Conservation (phyloP, 1,140 invertebrate genomes). For the Cydia strobilella region DNA sequence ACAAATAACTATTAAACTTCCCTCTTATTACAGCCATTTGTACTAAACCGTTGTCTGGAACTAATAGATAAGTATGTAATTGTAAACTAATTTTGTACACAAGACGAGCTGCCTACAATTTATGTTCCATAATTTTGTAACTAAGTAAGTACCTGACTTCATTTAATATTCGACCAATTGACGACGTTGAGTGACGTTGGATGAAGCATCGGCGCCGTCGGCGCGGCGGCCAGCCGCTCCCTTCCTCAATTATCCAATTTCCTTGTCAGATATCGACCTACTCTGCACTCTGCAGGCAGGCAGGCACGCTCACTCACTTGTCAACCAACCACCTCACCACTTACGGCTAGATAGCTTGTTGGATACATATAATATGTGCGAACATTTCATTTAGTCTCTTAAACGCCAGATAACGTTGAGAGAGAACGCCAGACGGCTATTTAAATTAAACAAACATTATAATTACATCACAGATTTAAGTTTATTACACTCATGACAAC, state of each 20-base stretch:
- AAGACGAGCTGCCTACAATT: background rate
- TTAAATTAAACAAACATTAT: constrained; percentile 17
- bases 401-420: background rate
- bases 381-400: constrained; percentile 10
- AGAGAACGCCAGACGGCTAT: constrained; percentile 6
- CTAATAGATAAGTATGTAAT: too few relatives aligned
- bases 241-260: constrained; percentile 74
- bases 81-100: too few relatives aligned
- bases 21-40: too few relatives aligned
- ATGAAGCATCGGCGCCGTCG: constrained; percentile 28
- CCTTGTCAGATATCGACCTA: constrained; percentile 59
- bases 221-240: constrained; percentile 51
- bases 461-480: background rate
- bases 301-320: constrained; percentile 34
- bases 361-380: background rate
- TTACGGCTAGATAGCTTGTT: background rate
- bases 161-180: constrained; percentile 1
- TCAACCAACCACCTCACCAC: constrained; percentile 33
- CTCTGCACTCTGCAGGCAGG: too few relatives aligned
- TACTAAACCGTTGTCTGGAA: too few relatives aligned
- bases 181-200: constrained; percentile 31
- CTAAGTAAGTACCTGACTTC: background rate
- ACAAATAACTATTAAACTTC: too few relatives aligned
- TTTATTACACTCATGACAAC: constrained; percentile 1
- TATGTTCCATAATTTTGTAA: background rate